Base-by-base conservation (phyloP, 2,113 vertebrate species). In the Mola mola region DNA sequence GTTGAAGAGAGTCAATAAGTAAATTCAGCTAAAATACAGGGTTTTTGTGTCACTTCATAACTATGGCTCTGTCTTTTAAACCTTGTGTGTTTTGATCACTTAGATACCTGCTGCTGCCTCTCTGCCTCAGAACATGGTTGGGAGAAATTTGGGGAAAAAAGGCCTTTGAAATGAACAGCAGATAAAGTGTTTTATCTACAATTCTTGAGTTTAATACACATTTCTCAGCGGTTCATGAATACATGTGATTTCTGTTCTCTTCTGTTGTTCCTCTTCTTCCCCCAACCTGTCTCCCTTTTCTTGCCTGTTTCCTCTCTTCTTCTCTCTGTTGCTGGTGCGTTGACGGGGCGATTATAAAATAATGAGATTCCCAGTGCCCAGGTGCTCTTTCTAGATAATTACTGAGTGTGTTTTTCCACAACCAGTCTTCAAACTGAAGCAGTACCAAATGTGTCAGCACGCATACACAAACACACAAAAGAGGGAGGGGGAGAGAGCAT, bases 381-480 rank as follows among this genome's bases (percentile, higher is more conserved):
- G 84, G 80, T 87, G 82, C 73, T 87, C 72, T 73, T 83, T 72
- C 75, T 80, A 78, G 79, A 83, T 88, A 87, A 88, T 88, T 83
- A 86, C 72, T 42, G 52, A 71, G 71, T 53, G 74, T 76, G 72
- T 75, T 84, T 82, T 78, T 63, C 70, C 80, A 40, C 69, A 62
- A 68, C 70, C 63, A 70, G 49, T 72, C 74, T 82, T 59, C 37
- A 16, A 79, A 53, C 79, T 75, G 78, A 75, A 61, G 69, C 86
- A 79, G 72, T 55, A 77, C 48, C 48, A 53, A 57, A 75, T 68
- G 66, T 79, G 70, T 81, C 76, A 75, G 22, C 38, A 16, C 44
- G 37, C 47, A 38, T 72, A 61, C 74, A 62, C 49, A 73, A 50
- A 80, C 72, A 50, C 57, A 72, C 19, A 33, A 25, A 13, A 11